Evolutionary conservation across 2,888 invertebrate species (phyloP), one percentile per base, ranked within the genome.

Genomic region (Lasius platythorax): DNA sequence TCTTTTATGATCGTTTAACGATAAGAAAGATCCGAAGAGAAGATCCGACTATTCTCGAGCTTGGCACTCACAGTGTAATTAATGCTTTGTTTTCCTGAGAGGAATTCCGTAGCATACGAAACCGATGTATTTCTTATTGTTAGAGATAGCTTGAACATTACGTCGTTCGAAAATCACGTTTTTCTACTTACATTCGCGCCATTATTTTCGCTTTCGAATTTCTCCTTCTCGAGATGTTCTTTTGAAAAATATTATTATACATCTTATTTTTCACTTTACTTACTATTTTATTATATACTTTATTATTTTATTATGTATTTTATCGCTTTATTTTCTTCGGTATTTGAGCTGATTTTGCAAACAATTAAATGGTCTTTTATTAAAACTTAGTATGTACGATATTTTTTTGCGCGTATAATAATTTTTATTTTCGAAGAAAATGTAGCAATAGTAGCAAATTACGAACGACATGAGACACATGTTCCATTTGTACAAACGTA

Each of bases 61-160:
- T 18, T 72, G 4, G 23, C 11, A 40, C 28, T 73, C 28, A 28
- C 11, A 18, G n/a, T 18, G 50, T 53, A 53, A 53, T 40, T 37
- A 18, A 5, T 23, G 37, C 56, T 73, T 73, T 73, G 37, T 56
- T 58, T 58, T 40, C 18, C 9, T 1, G n/a, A 50, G n/a, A 50
- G 37, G 12, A 58, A 37, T 53, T 53, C n/a, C 50, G n/a, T 8
- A 2, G n/a, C 8, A 8, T n/a, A 37, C 56, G 40, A 73, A 58
- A 37, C 6, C 18, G 9, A 23, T 37, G 40, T 23, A 9, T 40
- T 73, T 58, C 50, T 53, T 53, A n/a, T 53, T 53, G 46, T 40
- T 73, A 73, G 15, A 46, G 23, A 73, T 73, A 40, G 28, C 11
- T 58, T 23, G 18, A 28, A 58, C 56, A 63, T 75, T 23, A 64